Evolutionary conservation across 2,113 vertebrate genomes (phyloP).

Genomic region (Poeciliopsis prolifica): DNA sequence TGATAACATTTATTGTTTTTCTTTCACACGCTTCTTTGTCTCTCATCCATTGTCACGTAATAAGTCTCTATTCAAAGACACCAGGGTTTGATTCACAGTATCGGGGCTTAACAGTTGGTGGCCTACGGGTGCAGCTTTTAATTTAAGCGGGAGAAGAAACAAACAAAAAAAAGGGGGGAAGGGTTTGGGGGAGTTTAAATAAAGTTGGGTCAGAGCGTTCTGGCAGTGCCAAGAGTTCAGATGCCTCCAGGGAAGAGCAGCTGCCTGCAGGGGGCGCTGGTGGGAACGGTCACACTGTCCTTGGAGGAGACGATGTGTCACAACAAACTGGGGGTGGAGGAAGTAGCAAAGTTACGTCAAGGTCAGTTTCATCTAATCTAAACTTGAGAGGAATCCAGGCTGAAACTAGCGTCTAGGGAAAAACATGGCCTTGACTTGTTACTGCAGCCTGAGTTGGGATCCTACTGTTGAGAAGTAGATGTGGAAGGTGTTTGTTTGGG

Average conservation of each 20-base stretch:
- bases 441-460: conserved; percentile 21
- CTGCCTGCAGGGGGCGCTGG: conserved; percentile 22
- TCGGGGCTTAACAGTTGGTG: conserved; percentile 72
- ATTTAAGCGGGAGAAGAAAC: conserved; percentile 25
- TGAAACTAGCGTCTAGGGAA: conserved; percentile 28
- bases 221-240: conserved; percentile 30
- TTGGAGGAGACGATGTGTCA: conserved; percentile 45
- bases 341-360: conserved; percentile 18
- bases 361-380: conserved; percentile 50
- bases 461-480: conserved; percentile 27
- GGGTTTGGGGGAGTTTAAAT: conserved; percentile 64
- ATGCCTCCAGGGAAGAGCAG: conserved; percentile 33
- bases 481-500: conserved; percentile 7
- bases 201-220: conserved; percentile 47
- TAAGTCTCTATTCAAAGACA: conserved; percentile 63
- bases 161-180: no score
- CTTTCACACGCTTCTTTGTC: conserved; percentile 19
- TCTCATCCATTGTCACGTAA: conserved; percentile 43
- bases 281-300: conserved; percentile 38
- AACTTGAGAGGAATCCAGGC: conserved; percentile 40
- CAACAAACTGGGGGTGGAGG: conserved; percentile 4
- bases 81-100: conserved; percentile 72
- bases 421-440: conserved; percentile 24
- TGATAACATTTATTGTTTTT: conserved; percentile 33
- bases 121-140: conserved; percentile 57